Conservation (phyloP, 2,113 vertebrate genomes). For the Eretmodus cyanostictus region DNA sequence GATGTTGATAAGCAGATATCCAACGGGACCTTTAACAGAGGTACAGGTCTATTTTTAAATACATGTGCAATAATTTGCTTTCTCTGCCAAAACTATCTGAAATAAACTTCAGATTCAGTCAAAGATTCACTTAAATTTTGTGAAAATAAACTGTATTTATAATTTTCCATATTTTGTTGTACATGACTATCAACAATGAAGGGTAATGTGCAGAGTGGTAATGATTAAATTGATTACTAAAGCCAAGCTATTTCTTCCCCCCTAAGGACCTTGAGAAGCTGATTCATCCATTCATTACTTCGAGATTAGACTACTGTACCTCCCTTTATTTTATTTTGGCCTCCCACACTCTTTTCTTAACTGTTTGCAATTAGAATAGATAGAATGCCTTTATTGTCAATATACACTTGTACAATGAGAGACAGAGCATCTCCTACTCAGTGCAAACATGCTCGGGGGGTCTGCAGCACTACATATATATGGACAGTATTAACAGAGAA, state of each 20-base stretch:
- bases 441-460: background rate
- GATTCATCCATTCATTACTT: background rate
- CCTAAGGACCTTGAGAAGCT: background rate
- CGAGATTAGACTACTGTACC: background rate
- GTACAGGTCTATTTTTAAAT: background rate
- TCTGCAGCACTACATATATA: background rate
- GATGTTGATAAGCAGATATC: background rate
- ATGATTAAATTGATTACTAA: background rate
- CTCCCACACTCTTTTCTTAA: background rate
- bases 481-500: background rate
- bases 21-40: background rate
- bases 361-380: background rate
- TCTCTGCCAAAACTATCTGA: background rate
- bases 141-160: background rate
- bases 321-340: background rate
- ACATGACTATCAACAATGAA: background rate
- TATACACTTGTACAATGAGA: background rate
- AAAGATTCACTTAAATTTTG: background rate
- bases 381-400: background rate
- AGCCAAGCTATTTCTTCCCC: background rate
- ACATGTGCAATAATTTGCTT: background rate
- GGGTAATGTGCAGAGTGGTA: background rate
- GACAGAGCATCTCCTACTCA: background rate
- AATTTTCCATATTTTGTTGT: background rate
- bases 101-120: background rate